These are phyloP conservation scores for Pongo abelii DNA, from an alignment of 2,113 vertebrate species.

Conservation along the genomic window DNA sequence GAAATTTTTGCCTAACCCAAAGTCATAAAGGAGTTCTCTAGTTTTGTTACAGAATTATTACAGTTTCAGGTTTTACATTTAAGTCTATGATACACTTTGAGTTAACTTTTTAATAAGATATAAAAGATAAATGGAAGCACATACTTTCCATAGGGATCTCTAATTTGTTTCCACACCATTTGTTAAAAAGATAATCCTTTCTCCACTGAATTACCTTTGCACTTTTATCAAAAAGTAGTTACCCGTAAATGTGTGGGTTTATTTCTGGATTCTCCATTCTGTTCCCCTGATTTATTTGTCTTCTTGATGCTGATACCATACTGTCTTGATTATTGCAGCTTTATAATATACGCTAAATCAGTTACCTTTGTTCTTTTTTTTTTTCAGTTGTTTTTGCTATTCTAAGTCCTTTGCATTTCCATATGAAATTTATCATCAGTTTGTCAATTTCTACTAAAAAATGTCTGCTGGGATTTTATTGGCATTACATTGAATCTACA, in stretches of 20 bases:
- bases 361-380: not conserved
- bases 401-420: not conserved
- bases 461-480: not conserved
- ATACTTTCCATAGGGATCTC: not conserved
- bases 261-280: not conserved
- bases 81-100: not conserved
- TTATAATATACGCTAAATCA: not conserved
- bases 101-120: not conserved
- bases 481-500: not conserved
- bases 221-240: not conserved
- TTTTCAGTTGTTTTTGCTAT: not conserved
- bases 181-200: not conserved
- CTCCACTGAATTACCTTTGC: not conserved
- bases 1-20: not conserved
- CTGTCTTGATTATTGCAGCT: not conserved
- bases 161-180: not conserved
- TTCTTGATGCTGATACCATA: not conserved
- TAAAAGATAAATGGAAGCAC: not conserved
- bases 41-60: not conserved
- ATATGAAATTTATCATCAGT: not conserved
- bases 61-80: not conserved
- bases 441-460: not conserved
- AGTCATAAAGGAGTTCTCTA: not conserved
- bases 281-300: not conserved
- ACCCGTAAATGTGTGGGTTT: not conserved